Percentiles rank a stretch among this genome's conserved stretches.
These are phyloP conservation scores for Acronicta aceris DNA, from an alignment of 2,888 invertebrate genomes.

Conservation along the genomic window DNA sequence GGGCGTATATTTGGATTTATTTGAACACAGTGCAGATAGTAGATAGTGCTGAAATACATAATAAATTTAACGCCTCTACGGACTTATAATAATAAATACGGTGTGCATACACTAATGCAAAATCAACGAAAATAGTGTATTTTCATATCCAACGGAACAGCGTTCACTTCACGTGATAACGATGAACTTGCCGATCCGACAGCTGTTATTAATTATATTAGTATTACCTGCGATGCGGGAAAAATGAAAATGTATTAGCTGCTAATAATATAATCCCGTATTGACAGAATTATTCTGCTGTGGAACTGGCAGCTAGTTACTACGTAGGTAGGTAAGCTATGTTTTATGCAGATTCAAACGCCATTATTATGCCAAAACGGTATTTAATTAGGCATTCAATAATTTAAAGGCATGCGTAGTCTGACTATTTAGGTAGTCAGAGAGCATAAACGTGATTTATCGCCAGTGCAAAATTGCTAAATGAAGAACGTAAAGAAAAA, in stretches of 20 bases:
- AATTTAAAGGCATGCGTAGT: background rate
- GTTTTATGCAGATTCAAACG: background rate
- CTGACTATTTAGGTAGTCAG: background rate
- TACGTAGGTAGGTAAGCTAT: background rate
- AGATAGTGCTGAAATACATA: conserved; percentile 49
- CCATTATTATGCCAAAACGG: background rate
- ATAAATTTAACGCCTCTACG: conserved; percentile 42
- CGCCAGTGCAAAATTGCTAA: background rate
- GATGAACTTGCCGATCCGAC: conserved; percentile 16
- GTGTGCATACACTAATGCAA: conserved; percentile 42
- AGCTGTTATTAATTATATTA: conserved; percentile 28
- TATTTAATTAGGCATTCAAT: background rate
- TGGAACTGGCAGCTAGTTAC: background rate
- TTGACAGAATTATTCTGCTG: background rate
- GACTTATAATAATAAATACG: conserved; percentile 50
- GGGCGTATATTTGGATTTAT: conserved; percentile 35
- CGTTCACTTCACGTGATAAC: conserved; percentile 21
- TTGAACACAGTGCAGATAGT: conserved; percentile 48
- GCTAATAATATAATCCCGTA: background rate
- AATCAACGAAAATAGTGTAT: conserved; percentile 45
- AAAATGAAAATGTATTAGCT: too few relatives aligned
- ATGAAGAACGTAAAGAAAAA: background rate
- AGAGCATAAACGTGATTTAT: conserved; percentile 3
- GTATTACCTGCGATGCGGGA: conserved; percentile 3
- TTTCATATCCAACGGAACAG: conserved; percentile 23